These are phyloP conservation scores for Stenurella melanura DNA, from an alignment of 2,888 invertebrate species.

Conservation along the genomic window DNA sequence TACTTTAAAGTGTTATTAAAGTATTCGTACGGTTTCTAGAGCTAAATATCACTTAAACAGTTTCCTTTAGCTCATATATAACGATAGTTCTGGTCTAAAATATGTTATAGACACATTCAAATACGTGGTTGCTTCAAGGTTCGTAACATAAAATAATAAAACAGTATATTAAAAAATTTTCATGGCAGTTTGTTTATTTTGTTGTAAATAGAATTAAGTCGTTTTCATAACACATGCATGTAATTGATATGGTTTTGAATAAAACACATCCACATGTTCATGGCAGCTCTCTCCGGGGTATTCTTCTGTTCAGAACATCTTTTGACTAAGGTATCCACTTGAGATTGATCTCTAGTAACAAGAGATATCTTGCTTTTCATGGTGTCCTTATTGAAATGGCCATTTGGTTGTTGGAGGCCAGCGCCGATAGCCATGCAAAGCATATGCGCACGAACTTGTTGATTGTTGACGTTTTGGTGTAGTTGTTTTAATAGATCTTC, in stretches of 20 bases:
- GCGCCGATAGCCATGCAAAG: slow-evolving; percentile 14
- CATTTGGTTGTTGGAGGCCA: neutral
- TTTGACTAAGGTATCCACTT: neutral
- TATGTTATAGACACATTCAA: no score
- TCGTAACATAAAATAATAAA: no score
- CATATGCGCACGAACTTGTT: slow-evolving; percentile 5
- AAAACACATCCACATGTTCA: neutral
- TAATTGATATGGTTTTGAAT: neutral
- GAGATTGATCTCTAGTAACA: neutral
- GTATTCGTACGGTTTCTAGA: no score
- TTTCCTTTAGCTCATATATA: no score
- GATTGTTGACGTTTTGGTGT: neutral
- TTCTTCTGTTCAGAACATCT: slow-evolving; percentile 12
- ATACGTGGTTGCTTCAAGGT: no score
- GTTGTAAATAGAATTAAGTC: neutral
- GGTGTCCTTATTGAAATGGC: neutral
- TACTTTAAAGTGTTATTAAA: no score
- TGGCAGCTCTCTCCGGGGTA: slow-evolving; percentile 2
- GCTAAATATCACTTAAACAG: no score
- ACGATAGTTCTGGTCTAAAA: no score
- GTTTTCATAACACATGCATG: neutral
- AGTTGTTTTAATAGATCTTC: slow-evolving; percentile 10
- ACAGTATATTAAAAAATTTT: neutral
- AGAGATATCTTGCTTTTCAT: neutral
- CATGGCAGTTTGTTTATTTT: neutral